Evolutionary conservation across 2,113 vertebrate genomes (phyloP).

Genomic region (Xenotilapia caudafasciata): DNA sequence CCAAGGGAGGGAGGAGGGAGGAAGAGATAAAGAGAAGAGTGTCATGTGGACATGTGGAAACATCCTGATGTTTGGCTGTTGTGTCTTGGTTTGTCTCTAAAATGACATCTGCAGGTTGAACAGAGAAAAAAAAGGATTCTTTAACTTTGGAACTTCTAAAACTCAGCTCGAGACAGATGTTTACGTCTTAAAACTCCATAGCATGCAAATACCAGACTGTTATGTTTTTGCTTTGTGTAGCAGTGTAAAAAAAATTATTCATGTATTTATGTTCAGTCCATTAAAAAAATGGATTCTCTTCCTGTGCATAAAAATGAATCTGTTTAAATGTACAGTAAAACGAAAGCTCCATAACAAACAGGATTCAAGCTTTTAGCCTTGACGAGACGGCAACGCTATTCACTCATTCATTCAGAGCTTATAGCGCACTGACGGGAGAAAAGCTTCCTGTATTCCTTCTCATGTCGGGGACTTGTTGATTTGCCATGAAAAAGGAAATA

Average conservation of each 20-base stretch:
- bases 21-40: conserved; percentile 1
- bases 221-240: not conserved
- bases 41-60: not conserved
- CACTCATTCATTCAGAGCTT: conserved; percentile 17
- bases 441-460: conserved; percentile 33
- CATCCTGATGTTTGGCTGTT: conserved; percentile 54
- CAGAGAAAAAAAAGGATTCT: not conserved
- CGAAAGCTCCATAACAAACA: conserved; percentile 19
- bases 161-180: not conserved
- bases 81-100: not conserved
- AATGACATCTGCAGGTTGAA: conserved; percentile 1
- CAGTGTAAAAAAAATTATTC: not conserved
- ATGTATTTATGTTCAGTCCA: not conserved
- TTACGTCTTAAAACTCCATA: not conserved
- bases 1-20: not conserved
- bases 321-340: not conserved
- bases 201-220: not conserved
- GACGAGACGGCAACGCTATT: not conserved
- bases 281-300: not conserved
- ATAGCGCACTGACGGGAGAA: not conserved
- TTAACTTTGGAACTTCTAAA: not conserved
- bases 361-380: conserved; percentile 26
- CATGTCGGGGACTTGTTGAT: conserved; percentile 59
- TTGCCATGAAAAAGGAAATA: conserved; percentile 44
- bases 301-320: not conserved